Evolutionary conservation across 1,140 invertebrate species (phyloP).

Genomic region (Acyrthosiphon pisum): DNA sequence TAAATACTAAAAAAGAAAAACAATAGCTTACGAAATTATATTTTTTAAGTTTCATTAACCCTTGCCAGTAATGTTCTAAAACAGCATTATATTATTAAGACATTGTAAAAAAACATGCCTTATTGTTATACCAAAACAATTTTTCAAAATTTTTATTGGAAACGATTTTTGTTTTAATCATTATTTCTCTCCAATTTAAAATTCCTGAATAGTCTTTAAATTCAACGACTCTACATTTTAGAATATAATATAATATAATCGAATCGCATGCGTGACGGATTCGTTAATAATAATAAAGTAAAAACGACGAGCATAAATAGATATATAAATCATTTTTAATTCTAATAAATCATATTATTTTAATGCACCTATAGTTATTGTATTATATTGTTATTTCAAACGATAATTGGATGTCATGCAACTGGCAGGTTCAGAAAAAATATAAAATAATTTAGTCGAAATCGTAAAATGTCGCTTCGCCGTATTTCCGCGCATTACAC

Average conservation of each 20-base stretch:
- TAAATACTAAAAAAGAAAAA: not conserved
- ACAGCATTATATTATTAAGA: not conserved
- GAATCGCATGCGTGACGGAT: not conserved
- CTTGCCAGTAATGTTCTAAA: not conserved
- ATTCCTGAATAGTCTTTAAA: not conserved
- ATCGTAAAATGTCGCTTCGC: not conserved
- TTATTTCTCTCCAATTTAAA: not conserved
- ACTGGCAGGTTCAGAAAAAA: not conserved
- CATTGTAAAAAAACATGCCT: not conserved
- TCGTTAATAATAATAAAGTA: not conserved
- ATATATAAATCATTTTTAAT: not conserved
- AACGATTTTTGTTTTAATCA: not conserved
- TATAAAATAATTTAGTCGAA: not conserved
- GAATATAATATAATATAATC: not conserved
- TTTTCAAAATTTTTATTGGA: not conserved
- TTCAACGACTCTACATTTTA: not conserved
- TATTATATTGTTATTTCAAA: not conserved
- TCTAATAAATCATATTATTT: not conserved
- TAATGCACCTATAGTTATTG: not conserved
- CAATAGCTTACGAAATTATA: not conserved
- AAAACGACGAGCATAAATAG: not conserved
- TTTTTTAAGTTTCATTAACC: not conserved
- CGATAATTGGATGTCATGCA: not conserved
- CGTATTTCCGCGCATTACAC: not conserved
- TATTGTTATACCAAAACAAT: not conserved